Evolutionary conservation across 2,113 vertebrate genomes (phyloP).

Genomic region (Pristiophorus japonicus): DNA sequence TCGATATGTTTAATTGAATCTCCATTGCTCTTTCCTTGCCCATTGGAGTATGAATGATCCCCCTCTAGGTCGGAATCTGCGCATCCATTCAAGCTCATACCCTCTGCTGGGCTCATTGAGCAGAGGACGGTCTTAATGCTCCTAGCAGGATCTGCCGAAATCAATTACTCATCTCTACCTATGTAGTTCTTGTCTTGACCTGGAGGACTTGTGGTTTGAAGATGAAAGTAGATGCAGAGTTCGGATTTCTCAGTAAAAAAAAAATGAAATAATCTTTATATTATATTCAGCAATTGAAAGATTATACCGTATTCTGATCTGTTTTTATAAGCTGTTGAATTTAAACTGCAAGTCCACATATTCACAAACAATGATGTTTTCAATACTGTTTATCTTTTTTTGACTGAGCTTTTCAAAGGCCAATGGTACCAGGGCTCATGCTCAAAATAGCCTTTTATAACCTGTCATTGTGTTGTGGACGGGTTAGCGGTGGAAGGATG

Average conservation of each 20-base stretch:
- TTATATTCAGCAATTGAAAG: background rate
- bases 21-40: constrained; percentile 51
- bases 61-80: constrained; percentile 42
- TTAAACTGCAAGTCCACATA: background rate
- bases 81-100: constrained; percentile 58
- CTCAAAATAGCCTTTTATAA: background rate
- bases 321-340: background rate
- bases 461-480: background rate
- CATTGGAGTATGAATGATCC: constrained; percentile 61
- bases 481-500: background rate
- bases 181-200: background rate
- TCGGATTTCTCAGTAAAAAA: background rate
- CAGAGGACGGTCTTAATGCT: constrained; percentile 55
- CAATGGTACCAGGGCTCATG: background rate
- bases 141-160: constrained; percentile 64
- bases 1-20: constrained; percentile 61
- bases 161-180: constrained; percentile 53
- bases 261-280: background rate
- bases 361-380: background rate
- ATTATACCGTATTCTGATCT: too few relatives aligned
- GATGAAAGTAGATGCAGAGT: constrained; percentile 16
- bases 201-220: constrained; percentile 15
- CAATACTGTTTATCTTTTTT: background rate
- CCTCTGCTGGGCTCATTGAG: constrained; percentile 58
- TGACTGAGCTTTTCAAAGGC: background rate